Base-by-base conservation (phyloP, 2,888 invertebrate genomes). In the Netelia inedita region DNA sequence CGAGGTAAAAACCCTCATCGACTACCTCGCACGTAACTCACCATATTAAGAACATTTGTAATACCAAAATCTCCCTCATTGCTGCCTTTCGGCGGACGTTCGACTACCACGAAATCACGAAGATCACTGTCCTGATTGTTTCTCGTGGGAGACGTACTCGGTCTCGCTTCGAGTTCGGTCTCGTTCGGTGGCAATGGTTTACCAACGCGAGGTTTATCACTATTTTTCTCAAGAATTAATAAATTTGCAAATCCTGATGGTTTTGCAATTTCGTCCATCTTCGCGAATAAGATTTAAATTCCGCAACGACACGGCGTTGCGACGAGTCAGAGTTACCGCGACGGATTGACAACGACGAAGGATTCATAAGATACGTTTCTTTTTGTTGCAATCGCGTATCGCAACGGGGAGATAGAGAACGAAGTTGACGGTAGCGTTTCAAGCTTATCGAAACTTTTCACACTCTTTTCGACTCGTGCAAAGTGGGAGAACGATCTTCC, bases 131-230 rank as follows among this genome's bases (percentile, higher is more conserved):
- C 14, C 6, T 10, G 19, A 2, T 35, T 69, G 1, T 23, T 21
- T 2, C 9, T 50, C 5, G 11, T 11, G 1, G 59, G 59, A 23
- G 21, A 46, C 2, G 3, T 46, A 46, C 35, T 8, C 14, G 50
- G 11, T 19, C 59, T 11, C 11, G 10, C 2, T 19, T 73, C 10
- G 16, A 11, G 50, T 55, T 63, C 0, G 73, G 16, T 66, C 35
- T 50, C 65, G 16, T 10, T 74, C 23, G 76, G 78, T 41, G 61
- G 76, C 19, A 8, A 28, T 9, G 83, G 83, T 69, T 85, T 85
- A 9, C 19, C 14, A n/a, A 73, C 55, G 14, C 61, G 53, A 55
- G 69, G 19, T 41, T 50, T 53, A 57, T 61, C 41, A 50, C 55
- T 43, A 10, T 79, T 28, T 10, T 76, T 57, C 14, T 14, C 63